Conservation (phyloP, 2,797 vertebrate species). For the Catharus ustulatus region DNA sequence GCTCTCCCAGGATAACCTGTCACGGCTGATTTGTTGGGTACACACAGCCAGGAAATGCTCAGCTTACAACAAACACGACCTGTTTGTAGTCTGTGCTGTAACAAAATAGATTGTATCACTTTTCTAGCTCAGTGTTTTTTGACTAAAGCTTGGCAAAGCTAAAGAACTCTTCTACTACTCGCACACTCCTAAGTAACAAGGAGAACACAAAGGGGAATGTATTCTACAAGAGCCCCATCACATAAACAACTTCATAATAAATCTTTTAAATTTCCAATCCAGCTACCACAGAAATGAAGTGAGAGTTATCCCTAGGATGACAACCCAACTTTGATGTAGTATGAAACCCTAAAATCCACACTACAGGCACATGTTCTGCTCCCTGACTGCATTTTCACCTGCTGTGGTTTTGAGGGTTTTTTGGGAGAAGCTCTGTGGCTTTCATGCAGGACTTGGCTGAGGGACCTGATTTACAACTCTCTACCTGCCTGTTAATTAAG, state of each 20-base stretch:
- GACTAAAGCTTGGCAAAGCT: neutral
- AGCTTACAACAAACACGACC: neutral
- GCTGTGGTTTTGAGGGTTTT: constrained; percentile 5
- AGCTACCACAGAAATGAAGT: neutral
- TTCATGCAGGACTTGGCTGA: neutral
- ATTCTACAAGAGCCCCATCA: neutral
- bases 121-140: neutral
- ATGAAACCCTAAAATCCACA: neutral
- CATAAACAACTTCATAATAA: neutral
- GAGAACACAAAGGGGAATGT: neutral
- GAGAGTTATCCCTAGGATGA: neutral
- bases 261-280: neutral
- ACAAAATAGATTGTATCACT: neutral
- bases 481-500: neutral
- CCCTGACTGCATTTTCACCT: neutral
- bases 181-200: neutral
- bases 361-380: neutral
- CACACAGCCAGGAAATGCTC: neutral
- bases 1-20: neutral
- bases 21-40: neutral
- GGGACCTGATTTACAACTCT: neutral
- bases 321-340: neutral
- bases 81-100: neutral
- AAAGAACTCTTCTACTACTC: neutral
- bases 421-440: neutral